These are phyloP conservation scores for Panopea generosa DNA, from an alignment of 2,888 invertebrate genomes.

Conservation along the genomic window DNA sequence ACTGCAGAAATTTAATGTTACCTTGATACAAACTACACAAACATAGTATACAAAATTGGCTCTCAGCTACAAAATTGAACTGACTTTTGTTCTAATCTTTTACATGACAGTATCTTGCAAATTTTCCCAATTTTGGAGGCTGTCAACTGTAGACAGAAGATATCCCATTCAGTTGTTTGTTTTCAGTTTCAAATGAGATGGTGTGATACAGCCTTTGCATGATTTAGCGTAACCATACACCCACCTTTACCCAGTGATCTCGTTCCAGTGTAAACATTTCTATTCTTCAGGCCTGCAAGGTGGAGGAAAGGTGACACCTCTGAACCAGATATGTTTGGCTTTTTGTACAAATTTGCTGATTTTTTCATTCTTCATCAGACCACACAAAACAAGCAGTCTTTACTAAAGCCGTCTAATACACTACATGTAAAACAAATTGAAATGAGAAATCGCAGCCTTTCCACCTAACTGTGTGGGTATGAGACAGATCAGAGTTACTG, in stretches of 20 bases:
- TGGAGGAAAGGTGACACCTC: constrained; percentile 35
- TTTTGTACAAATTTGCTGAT: background rate
- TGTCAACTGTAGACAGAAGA: background rate
- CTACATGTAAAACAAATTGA: background rate
- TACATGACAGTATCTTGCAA: no score
- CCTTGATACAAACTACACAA: no score
- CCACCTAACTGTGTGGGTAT: no score
- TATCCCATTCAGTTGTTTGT: constrained; percentile 34
- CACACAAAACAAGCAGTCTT: constrained; percentile 30
- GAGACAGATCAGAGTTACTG: no score
- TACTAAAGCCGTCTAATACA: constrained; percentile 16
- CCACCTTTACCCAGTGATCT: background rate
- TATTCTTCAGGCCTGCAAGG: constrained; percentile 27
- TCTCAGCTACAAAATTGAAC: no score
- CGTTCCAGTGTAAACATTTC: constrained; percentile 30
- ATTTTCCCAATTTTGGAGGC: no score
- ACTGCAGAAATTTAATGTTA: no score
- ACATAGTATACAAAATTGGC: no score
- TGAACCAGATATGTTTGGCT: constrained; percentile 10
- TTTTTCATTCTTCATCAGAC: constrained; percentile 14
- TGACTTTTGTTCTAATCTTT: no score
- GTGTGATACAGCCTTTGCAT: constrained; percentile 19
- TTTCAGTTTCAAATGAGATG: constrained; percentile 19
- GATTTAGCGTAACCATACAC: constrained; percentile 23
- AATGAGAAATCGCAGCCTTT: no score